Evolutionary conservation across 1,140 invertebrate genomes (phyloP).

Genomic region (Saccostrea cuccullata): DNA sequence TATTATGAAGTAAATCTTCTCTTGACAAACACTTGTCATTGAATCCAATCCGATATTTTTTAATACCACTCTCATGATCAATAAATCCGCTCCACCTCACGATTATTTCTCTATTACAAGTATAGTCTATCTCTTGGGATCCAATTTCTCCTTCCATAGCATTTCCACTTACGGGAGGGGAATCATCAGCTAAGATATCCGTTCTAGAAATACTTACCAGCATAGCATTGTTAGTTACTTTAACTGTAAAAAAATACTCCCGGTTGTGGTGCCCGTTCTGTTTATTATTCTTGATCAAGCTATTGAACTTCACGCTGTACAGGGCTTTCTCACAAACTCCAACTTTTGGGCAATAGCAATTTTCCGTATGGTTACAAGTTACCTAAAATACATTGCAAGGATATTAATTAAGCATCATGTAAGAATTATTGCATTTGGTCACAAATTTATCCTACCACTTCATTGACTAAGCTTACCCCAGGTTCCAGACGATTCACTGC

Average conservation of each 20-base stretch:
- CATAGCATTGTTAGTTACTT: constrained; percentile 54
- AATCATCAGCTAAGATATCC: constrained; percentile 56
- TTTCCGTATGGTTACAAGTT: background rate
- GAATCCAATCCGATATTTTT: constrained; percentile 56
- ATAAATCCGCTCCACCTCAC: constrained; percentile 62
- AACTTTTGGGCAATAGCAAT: constrained; percentile 58
- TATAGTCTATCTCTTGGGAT: constrained; percentile 62
- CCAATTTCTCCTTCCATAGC: constrained; percentile 56
- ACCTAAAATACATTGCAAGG: background rate
- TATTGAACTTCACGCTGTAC: constrained; percentile 46
- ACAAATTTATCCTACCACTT: background rate
- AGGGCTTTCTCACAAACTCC: constrained; percentile 52
- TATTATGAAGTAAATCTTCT: constrained; percentile 38
- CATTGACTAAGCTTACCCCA: constrained; percentile 1
- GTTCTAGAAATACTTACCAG: constrained; percentile 41
- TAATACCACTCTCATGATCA: constrained; percentile 66
- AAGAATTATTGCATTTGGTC: background rate
- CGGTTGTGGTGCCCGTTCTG: constrained; percentile 59
- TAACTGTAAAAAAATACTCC: constrained; percentile 54
- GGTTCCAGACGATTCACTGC: constrained; percentile 40
- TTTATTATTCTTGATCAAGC: constrained; percentile 41
- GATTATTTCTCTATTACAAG: constrained; percentile 44
- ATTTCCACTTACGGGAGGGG: constrained; percentile 57
- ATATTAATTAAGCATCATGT: background rate
- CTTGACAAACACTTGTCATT: constrained; percentile 44